Evolutionary conservation across 2,888 invertebrate genomes (phyloP), one percentile per base, ranked within the genome.

Genomic region (Cerastis rubricosa): DNA sequence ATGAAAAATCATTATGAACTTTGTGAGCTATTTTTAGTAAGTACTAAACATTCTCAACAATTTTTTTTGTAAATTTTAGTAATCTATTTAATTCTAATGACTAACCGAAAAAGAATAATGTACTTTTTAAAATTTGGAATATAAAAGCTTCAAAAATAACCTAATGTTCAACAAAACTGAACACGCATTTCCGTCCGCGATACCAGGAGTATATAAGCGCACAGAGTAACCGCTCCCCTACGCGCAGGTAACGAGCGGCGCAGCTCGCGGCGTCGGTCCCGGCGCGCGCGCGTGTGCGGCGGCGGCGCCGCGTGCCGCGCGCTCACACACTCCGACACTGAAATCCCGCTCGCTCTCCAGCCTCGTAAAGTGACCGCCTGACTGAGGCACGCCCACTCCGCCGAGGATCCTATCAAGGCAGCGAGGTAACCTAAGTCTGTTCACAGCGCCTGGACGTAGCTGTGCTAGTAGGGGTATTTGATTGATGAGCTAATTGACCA

Each of bases 271-370:
- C 96, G 97, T 85, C 92, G 96, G 89, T 96, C 96, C 91, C 92
- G 97, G 94, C 96, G 96, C 92, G 88, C 95, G 93, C 95, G 96
- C 91, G 90, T 96, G 94, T 95, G 95, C 94, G 91, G 92, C 90
- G 91, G 93, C 91, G 93, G 94, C 92, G 90, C 94, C 94, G 85
- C 93, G 91, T 95, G 95, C 90, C 95, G 96, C 90, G 85, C 93
- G 85, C 92, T 94, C 95, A 83, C 95, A 86, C 96, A 94, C 96
- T 93, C 96, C 95, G 96, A 96, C 96, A 92, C 95, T 95, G 96
- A 97, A 91, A 89, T 95, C 96, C 94, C 97, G 96, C 93, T 97
- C 97, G 92, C 97, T 96, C 92, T 96, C 97, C 96, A 96, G 96
- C 92, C 97, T 96, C 96, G 96, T 96, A 91, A 96, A 95, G 96